phyloP scores from a whole-genome alignment of 1,140 invertebrate genomes.

The Drosophila seguyi region DNA sequence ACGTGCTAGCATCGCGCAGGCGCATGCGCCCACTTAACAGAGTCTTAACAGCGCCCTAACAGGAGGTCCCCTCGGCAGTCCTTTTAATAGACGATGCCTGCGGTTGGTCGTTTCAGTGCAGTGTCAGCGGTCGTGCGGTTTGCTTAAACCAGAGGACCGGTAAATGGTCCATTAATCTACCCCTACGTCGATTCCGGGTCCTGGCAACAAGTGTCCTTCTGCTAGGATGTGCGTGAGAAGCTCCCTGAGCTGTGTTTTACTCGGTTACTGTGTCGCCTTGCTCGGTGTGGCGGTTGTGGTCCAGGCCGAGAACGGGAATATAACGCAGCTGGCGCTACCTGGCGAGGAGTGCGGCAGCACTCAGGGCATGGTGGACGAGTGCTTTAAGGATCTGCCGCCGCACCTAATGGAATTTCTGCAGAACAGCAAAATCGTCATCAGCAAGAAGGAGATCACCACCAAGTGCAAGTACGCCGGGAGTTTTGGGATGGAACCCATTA shows the following conservation, averaged over 20 bases:
- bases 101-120: constrained; percentile 37
- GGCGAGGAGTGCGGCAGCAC: constrained; percentile 68
- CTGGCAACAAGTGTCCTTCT: constrained; percentile 63
- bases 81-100: constrained; percentile 39
- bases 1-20: constrained; percentile 39
- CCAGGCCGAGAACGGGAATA: constrained; percentile 25
- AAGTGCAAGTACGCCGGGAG: constrained; percentile 79
- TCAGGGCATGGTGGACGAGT: constrained; percentile 78
- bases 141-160: not conserved
- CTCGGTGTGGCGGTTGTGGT: constrained; percentile 16
- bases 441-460: constrained; percentile 68
- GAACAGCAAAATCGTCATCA: constrained; percentile 75
- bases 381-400: constrained; percentile 80
- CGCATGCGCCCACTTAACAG: constrained; percentile 59
- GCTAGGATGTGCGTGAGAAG: constrained; percentile 36
- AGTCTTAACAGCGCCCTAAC: constrained; percentile 39
- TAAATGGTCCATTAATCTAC: not conserved
- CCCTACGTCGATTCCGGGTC: constrained; percentile 4
- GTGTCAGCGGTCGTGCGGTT: constrained; percentile 31
- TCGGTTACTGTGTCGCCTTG: constrained; percentile 24
- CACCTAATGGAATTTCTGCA: constrained; percentile 80
- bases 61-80: constrained; percentile 12
- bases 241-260: constrained; percentile 20
- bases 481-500: not conserved
- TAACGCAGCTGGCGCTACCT: constrained; percentile 11